Evolutionary conservation across 1,140 invertebrate species (phyloP).

Genomic region (Cydia pomonella): DNA sequence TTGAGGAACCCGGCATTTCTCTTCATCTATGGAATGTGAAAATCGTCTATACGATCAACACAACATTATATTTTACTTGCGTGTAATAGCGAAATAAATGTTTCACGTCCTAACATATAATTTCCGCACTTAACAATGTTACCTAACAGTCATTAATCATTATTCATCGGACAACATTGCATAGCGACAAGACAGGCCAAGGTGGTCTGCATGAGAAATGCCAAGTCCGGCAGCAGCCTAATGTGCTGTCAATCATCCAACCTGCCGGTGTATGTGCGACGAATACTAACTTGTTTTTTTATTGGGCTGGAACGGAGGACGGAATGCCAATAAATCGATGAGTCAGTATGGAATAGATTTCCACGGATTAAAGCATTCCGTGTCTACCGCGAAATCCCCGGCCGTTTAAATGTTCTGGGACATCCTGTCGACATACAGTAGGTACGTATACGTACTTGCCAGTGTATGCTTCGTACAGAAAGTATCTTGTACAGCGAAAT

Average conservation of each 20-base stretch:
- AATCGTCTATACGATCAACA: too few relatives aligned
- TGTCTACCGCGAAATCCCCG: not conserved
- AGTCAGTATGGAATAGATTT: conserved; percentile 27
- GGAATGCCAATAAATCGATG: conserved; percentile 25
- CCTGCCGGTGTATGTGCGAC: not conserved
- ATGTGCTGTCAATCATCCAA: conserved; percentile 24
- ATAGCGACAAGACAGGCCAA: conserved; percentile 13
- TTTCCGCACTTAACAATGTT: not conserved
- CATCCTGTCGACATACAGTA: not conserved
- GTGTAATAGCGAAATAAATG: too few relatives aligned
- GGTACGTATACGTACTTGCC: not conserved
- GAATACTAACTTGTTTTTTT: conserved; percentile 22
- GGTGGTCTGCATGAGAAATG: conserved; percentile 32
- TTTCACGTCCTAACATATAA: not conserved
- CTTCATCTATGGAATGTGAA: too few relatives aligned
- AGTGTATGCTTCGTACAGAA: too few relatives aligned
- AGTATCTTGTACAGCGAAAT: too few relatives aligned
- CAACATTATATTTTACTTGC: too few relatives aligned
- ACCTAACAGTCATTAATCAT: conserved; percentile 21
- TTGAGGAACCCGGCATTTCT: too few relatives aligned
- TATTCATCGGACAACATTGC: not conserved
- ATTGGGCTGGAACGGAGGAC: not conserved
- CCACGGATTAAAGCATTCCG: conserved; percentile 15
- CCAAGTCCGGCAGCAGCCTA: not conserved
- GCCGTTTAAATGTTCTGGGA: conserved; percentile 17